Evolutionary conservation across 2,113 vertebrate genomes (phyloP).

Genomic region (Eptesicus fuscus): DNA sequence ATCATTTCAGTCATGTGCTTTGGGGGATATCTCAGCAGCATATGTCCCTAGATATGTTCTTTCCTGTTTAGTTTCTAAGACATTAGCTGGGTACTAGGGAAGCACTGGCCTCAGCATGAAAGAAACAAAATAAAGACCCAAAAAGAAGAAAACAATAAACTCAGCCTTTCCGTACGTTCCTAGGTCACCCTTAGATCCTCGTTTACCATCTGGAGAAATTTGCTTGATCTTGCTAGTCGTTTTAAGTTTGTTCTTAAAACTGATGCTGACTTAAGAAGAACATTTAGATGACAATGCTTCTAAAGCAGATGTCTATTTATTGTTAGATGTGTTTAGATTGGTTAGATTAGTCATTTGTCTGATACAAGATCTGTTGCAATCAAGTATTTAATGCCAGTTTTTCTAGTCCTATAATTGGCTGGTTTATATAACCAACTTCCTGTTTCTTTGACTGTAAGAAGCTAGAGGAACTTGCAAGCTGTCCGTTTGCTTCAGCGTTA

Average conservation of each 20-base stretch:
- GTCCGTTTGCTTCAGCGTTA: not conserved
- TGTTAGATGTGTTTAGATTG: not conserved
- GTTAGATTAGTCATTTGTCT: not conserved
- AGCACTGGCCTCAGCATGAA: not conserved
- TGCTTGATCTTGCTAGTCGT: not conserved
- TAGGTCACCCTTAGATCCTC: not conserved
- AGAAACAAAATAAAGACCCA: not conserved
- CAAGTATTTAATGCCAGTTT: not conserved
- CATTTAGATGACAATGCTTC: not conserved
- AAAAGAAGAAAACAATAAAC: not conserved
- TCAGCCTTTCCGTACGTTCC: not conserved
- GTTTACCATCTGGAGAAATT: not conserved
- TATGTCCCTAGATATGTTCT: not conserved
- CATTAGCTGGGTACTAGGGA: not conserved
- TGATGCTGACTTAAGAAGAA: not conserved
- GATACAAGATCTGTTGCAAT: not conserved
- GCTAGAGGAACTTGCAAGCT: not conserved
- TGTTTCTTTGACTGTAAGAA: not conserved
- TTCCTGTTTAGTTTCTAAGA: not conserved
- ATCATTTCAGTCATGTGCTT: not conserved
- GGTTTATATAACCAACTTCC: not conserved
- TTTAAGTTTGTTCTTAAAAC: not conserved
- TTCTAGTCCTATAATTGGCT: not conserved
- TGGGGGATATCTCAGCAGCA: not conserved
- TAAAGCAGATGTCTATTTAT: not conserved